Conservation (phyloP, 2,888 invertebrate genomes). For the Tholera decimalis region DNA sequence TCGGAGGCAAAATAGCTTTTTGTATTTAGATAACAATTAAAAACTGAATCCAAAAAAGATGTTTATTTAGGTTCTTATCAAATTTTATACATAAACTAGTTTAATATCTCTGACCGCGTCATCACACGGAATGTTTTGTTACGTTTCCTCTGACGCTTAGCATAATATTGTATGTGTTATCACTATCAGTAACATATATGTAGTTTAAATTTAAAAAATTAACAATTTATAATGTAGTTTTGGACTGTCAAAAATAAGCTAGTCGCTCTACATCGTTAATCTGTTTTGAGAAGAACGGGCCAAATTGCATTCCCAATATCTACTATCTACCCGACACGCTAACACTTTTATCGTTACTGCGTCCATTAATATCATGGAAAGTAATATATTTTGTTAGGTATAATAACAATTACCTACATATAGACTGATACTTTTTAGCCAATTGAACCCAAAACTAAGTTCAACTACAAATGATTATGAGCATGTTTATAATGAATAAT, state of each 20-base stretch:
- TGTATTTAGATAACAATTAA: background rate
- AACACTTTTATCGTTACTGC: background rate
- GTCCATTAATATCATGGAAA: background rate
- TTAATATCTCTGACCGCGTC: background rate
- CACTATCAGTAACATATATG: no score
- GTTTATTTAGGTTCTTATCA: background rate
- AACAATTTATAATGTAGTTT: no score
- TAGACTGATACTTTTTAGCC: no score
- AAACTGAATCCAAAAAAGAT: background rate
- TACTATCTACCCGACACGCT: no score
- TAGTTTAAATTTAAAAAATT: no score
- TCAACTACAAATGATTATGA: slow-evolving; percentile 50
- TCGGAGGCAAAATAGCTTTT: background rate
- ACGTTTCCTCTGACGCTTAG: no score
- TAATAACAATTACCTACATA: no score
- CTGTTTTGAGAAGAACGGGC: no score
- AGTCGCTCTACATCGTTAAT: no score
- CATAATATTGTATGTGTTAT: no score
- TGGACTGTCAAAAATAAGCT: no score
- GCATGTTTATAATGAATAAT: slow-evolving; percentile 47
- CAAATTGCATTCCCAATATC: no score
- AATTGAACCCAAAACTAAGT: background rate
- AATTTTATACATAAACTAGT: background rate
- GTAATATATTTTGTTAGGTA: background rate
- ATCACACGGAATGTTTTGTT: background rate